A percentile compares a stretch with the other conserved stretches of the same genome.
phyloP scores from a whole-genome alignment of 1,140 invertebrate species.

The Papilio xuthus region DNA sequence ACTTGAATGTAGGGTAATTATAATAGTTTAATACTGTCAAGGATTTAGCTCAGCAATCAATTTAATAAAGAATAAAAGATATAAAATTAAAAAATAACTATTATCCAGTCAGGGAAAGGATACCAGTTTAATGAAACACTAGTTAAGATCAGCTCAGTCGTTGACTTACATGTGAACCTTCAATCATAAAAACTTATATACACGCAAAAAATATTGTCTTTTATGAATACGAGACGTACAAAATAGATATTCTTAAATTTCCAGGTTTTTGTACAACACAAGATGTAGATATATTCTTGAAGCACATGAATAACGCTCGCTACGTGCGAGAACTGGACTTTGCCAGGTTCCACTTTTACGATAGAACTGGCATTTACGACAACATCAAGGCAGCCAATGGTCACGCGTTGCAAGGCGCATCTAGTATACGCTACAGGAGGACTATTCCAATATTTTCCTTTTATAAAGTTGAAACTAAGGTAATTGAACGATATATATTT shows the following conservation, averaged over 20 bases:
- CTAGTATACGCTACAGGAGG: slow-evolving; percentile 88
- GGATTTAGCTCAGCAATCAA: too few relatives aligned
- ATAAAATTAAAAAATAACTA: too few relatives aligned
- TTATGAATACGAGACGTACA: not conserved
- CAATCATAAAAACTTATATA: too few relatives aligned
- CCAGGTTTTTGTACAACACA: slow-evolving; percentile 89
- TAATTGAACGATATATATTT: slow-evolving; percentile 57
- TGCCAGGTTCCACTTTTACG: slow-evolving; percentile 90
- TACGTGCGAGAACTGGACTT: slow-evolving; percentile 92
- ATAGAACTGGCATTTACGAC: slow-evolving; percentile 85
- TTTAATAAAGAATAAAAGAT: too few relatives aligned
- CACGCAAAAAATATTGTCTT: too few relatives aligned
- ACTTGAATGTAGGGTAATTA: not conserved
- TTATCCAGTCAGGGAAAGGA: too few relatives aligned
- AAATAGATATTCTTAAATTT: slow-evolving; percentile 40
- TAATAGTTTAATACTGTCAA: not conserved
- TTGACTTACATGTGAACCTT: too few relatives aligned
- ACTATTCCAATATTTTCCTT: slow-evolving; percentile 88
- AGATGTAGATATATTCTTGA: slow-evolving; percentile 89
- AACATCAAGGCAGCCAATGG: slow-evolving; percentile 84
- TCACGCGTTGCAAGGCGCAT: slow-evolving; percentile 87
- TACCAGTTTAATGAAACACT: too few relatives aligned
- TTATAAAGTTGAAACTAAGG: slow-evolving; percentile 89
- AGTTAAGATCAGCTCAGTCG: too few relatives aligned
- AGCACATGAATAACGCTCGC: slow-evolving; percentile 94